Evolutionary conservation across 2,888 invertebrate genomes (phyloP).

Genomic region (Tolmerus cingulatus): DNA sequence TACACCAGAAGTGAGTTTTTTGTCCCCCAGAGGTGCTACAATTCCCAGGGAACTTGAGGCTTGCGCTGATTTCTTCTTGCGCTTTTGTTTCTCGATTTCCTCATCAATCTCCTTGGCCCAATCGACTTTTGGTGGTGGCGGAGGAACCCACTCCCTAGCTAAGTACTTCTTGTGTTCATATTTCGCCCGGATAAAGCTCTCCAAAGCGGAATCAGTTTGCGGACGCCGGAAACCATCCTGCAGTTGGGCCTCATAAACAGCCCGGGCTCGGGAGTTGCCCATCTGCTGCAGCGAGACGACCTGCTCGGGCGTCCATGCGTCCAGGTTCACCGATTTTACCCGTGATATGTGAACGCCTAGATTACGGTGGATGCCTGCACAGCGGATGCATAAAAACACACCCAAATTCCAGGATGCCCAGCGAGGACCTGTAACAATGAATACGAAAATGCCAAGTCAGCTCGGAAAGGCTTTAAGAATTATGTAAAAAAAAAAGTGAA

Average conservation of each 20-base stretch:
- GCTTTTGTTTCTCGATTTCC: conserved; percentile 81
- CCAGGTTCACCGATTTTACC: conserved; percentile 97
- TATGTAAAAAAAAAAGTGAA: background rate
- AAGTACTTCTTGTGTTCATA: conserved; percentile 99
- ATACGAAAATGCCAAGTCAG: conserved; percentile 31
- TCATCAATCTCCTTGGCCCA: conserved; percentile 91
- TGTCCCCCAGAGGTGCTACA: conserved; percentile 50
- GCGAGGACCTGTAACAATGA: conserved; percentile 80
- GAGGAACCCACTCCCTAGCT: conserved; percentile 96
- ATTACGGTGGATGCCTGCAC: conserved; percentile 98
- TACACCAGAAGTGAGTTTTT: conserved; percentile 48
- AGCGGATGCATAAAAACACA: conserved; percentile 96
- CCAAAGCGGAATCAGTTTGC: conserved; percentile 91
- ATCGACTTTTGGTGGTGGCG: conserved; percentile 82
- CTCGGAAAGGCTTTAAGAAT: background rate
- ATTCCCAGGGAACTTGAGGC: conserved; percentile 54
- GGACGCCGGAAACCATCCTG: conserved; percentile 96
- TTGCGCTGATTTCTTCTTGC: conserved; percentile 80
- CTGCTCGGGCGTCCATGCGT: conserved; percentile 98
- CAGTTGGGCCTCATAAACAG: conserved; percentile 96
- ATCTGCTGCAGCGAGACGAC: conserved; percentile 93
- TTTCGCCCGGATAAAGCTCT: conserved; percentile 96
- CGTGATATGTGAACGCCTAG: conserved; percentile 98
- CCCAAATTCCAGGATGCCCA: conserved; percentile 99
- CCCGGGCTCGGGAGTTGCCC: conserved; percentile 96